Conservation (phyloP, 2,888 invertebrate genomes). For the Germaria angustata region DNA sequence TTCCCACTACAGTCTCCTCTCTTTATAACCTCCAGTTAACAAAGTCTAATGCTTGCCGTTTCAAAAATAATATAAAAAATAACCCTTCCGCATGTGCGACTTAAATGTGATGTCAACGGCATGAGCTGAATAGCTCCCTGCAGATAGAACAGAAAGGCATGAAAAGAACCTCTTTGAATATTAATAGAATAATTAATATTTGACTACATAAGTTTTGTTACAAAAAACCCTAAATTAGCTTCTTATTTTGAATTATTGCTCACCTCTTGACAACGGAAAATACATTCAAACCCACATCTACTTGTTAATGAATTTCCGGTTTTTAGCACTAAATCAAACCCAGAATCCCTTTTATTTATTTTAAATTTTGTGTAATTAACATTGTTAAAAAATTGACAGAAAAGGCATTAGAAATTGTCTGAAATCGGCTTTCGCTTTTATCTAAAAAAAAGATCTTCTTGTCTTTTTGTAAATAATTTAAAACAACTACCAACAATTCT, state of each 20-base stretch:
- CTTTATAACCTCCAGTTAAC: background rate
- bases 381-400: no score
- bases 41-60: background rate
- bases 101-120: conserved; percentile 52
- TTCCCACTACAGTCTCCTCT: background rate
- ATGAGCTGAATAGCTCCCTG: conserved; percentile 38
- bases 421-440: no score
- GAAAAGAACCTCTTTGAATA: conserved; percentile 63
- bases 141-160: conserved; percentile 16
- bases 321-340: background rate
- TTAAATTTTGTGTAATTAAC: no score
- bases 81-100: background rate
- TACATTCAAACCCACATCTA: background rate
- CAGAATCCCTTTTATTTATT: no score
- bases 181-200: conserved; percentile 65
- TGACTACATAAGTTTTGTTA: conserved; percentile 24
- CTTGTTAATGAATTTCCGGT: conserved; percentile 43
- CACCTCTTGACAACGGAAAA: background rate
- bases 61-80: background rate
- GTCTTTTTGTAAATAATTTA: no score
- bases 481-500: no score
- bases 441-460: no score
- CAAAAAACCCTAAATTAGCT: conserved; percentile 25
- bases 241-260: background rate
- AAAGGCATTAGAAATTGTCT: no score